Evolutionary conservation across 2,797 vertebrate genomes (phyloP).

Genomic region (Paguma larvata): DNA sequence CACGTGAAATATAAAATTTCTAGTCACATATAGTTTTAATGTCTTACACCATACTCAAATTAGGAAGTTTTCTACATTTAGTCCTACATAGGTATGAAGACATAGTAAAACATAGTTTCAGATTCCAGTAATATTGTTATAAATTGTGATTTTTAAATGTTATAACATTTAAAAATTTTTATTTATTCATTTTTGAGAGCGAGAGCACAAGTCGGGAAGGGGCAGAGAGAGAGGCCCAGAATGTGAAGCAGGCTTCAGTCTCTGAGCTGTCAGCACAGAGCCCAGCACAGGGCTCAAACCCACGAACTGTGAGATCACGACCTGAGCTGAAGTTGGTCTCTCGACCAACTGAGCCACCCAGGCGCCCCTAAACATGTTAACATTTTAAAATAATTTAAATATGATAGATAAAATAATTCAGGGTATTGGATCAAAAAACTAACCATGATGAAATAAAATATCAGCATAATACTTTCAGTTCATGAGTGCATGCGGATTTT

Average conservation of each 20-base stretch:
- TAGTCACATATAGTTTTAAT: constrained; percentile 34
- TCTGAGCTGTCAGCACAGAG: too few species aligned
- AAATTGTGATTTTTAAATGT: constrained; percentile 26
- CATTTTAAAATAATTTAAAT: constrained; percentile 49
- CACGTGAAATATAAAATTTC: constrained; percentile 26
- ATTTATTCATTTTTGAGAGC: too few species aligned
- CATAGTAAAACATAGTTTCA: constrained; percentile 53
- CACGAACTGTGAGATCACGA: too few species aligned
- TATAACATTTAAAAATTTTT: neutral
- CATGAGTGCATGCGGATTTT: neutral
- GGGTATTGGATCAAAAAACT: constrained; percentile 1
- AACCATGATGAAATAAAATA: constrained; percentile 37
- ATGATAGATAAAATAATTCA: constrained; percentile 56
- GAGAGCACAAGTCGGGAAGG: too few species aligned
- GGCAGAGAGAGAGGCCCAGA: too few species aligned
- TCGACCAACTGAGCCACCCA: too few species aligned
- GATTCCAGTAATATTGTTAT: neutral
- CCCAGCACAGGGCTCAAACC: too few species aligned
- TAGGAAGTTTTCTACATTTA: constrained; percentile 32
- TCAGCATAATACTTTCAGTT: constrained; percentile 14
- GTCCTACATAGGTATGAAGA: neutral
- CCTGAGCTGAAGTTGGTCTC: too few species aligned
- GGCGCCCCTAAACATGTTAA: neutral
- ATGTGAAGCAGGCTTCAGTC: too few species aligned
- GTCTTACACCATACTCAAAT: neutral